Percentiles rank a stretch among this genome's conserved stretches.
Conservation (phyloP, 2,888 invertebrate species). For the Dyspetes luteomarginatus region DNA sequence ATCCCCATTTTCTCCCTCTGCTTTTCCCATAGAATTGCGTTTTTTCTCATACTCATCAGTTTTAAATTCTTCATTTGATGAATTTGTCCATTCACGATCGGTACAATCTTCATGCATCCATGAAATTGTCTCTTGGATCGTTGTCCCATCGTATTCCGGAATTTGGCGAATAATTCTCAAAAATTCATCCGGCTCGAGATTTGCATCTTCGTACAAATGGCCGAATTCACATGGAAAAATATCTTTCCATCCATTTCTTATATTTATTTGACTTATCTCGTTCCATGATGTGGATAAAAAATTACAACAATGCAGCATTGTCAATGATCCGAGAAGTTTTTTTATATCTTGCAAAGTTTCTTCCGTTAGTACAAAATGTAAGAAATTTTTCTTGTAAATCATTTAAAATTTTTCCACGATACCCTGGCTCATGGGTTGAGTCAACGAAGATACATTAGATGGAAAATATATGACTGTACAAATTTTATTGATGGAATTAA, state of each 20-base stretch:
- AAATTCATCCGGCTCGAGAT: not conserved
- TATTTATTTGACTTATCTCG: not conserved
- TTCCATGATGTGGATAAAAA: not conserved
- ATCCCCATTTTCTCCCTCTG: not conserved
- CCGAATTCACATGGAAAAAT: not conserved
- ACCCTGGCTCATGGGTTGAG: not conserved
- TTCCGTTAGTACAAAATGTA: not conserved
- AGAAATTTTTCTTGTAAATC: not conserved
- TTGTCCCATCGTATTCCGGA: not conserved
- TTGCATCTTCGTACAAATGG: not conserved
- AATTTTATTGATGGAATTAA: conserved; percentile 1
- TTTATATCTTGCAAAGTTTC: not conserved
- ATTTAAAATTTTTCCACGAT: not conserved
- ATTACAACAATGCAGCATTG: conserved; percentile 1
- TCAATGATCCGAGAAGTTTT: not conserved
- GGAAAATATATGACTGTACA: not conserved
- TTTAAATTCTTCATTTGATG: not conserved
- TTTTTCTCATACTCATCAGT: not conserved
- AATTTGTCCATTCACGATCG: not conserved
- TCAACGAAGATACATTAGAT: not conserved
- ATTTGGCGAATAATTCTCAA: not conserved
- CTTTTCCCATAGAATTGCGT: not conserved
- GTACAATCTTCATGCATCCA: not conserved
- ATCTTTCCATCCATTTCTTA: not conserved
- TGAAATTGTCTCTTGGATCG: not conserved